Percentiles rank a stretch among this genome's conserved stretches.
Evolutionary conservation across 2,113 vertebrate genomes (phyloP).

Genomic region (Rhabdornis inornatus): DNA sequence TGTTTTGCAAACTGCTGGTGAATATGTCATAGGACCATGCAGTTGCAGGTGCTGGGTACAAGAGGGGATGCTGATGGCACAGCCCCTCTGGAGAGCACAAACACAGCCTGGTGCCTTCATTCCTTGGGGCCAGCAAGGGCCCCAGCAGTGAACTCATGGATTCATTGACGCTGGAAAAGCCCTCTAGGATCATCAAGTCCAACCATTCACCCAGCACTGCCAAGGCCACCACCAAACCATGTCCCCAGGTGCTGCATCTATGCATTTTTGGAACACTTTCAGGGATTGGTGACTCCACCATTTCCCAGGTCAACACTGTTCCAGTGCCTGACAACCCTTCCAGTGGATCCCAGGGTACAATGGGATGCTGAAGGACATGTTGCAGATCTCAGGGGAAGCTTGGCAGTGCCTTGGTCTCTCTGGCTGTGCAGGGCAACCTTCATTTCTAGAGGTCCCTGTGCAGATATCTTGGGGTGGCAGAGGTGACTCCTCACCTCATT

Average conservation of each 20-base stretch:
- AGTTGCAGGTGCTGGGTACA: neutral
- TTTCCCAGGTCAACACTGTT: neutral
- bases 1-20: neutral
- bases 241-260: neutral
- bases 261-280: neutral
- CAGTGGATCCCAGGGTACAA: neutral
- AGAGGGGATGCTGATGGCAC: neutral
- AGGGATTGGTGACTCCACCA: neutral
- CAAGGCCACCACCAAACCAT: neutral
- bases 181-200: neutral
- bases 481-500: neutral
- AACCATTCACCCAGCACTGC: neutral
- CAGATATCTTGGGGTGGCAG: neutral
- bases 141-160: neutral
- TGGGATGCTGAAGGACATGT: neutral
- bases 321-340: neutral
- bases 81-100: neutral
- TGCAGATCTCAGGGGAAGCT: neutral
- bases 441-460: neutral
- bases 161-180: neutral
- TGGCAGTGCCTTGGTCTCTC: neutral
- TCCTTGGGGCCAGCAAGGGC: neutral
- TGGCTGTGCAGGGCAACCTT: neutral
- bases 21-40: fast-evolving
- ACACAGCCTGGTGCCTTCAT: neutral